Percentiles rank a stretch among this genome's conserved stretches.
Conservation (phyloP, 2,113 vertebrate genomes). For the Percopsis transmontana region DNA sequence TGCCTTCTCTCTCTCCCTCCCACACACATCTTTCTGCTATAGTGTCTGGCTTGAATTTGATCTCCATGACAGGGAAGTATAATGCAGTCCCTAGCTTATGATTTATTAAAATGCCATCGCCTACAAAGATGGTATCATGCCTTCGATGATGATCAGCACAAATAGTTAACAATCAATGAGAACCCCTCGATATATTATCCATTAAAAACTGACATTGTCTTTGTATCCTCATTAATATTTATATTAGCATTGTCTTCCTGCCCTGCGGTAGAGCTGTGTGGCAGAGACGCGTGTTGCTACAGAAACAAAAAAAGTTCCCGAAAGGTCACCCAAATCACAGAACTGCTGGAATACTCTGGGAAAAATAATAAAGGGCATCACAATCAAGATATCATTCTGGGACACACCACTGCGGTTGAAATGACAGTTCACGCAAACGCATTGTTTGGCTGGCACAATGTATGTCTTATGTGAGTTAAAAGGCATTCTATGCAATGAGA, state of each 20-base stretch:
- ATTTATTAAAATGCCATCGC: constrained; percentile 63
- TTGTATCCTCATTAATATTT: constrained; percentile 74
- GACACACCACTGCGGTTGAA: constrained; percentile 60
- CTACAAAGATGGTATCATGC: constrained; percentile 47
- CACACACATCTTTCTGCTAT: constrained; percentile 57
- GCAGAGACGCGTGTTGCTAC: constrained; percentile 51
- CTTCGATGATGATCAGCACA: constrained; percentile 47
- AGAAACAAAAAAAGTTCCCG: constrained; percentile 52
- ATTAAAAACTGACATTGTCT: constrained; percentile 69
- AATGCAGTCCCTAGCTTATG: constrained; percentile 50
- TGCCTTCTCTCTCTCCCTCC: constrained; percentile 53
- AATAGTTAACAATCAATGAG: constrained; percentile 57
- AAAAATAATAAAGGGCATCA: constrained; percentile 75
- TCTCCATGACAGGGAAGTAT: constrained; percentile 49
- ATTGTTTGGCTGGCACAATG: constrained; percentile 45
- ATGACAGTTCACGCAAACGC: constrained; percentile 56
- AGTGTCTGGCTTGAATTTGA: constrained; percentile 59
- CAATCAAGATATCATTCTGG: constrained; percentile 69
- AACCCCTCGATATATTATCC: constrained; percentile 60
- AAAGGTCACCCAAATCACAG: constrained; percentile 77
- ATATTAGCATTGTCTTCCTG: constrained; percentile 58
- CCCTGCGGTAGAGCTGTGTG: constrained; percentile 40
- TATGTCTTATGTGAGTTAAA: constrained; percentile 52
- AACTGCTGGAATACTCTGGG: constrained; percentile 65
- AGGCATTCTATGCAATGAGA: constrained; percentile 51